A percentile compares a stretch with the other conserved stretches of the same genome.
These are phyloP conservation scores for Magallana ariakensis DNA, from an alignment of 1,140 invertebrate species.

Conservation along the genomic window DNA sequence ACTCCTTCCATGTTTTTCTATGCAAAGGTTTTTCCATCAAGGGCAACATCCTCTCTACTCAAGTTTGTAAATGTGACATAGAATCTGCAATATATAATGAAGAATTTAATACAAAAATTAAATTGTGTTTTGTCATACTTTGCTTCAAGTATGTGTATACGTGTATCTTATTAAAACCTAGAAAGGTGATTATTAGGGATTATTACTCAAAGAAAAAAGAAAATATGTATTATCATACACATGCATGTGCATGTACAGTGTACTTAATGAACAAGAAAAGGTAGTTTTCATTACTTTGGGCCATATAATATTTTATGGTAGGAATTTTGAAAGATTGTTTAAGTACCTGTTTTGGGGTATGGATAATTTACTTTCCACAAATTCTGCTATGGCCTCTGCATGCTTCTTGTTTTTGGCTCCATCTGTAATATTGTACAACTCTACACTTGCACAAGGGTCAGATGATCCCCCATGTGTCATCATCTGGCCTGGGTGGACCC, in stretches of 20 bases:
- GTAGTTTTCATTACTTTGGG: too few species aligned
- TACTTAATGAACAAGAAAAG: too few species aligned
- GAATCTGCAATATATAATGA: conserved; percentile 42
- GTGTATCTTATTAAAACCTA: too few species aligned
- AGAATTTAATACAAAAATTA: too few species aligned
- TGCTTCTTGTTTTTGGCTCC: conserved; percentile 55
- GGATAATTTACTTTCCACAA: conserved; percentile 49
- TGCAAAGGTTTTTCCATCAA: conserved; percentile 58
- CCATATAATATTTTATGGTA: too few species aligned
- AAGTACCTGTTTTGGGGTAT: conserved; percentile 59
- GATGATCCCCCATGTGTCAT: conserved; percentile 58
- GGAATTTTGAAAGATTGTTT: too few species aligned
- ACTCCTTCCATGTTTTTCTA: conserved; percentile 4
- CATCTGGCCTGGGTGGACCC: conserved; percentile 59
- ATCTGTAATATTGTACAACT: conserved; percentile 54
- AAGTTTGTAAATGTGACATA: conserved; percentile 54
- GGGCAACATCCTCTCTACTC: conserved; percentile 42
- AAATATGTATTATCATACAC: too few species aligned
- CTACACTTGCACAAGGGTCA: conserved; percentile 56
- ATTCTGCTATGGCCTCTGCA: conserved; percentile 49
- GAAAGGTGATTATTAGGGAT: too few species aligned
- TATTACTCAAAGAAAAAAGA: background rate
- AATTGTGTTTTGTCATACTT: too few species aligned
- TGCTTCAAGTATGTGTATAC: too few species aligned
- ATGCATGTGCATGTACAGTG: too few species aligned